Evolutionary conservation across 2,797 vertebrate species (phyloP).

Genomic region (Chelmon rostratus): DNA sequence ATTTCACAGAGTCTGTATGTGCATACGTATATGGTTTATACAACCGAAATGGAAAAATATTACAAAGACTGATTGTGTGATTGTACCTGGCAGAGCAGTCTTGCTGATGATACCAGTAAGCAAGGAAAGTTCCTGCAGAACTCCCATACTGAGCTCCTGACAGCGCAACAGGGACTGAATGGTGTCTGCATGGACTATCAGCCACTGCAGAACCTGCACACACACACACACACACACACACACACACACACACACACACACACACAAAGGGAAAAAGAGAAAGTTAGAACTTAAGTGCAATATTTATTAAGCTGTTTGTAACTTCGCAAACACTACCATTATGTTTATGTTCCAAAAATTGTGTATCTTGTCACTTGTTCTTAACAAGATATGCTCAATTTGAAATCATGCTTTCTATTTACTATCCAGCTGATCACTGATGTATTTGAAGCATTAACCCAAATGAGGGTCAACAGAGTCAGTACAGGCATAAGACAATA

Average conservation of each 20-base stretch:
- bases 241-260: no score
- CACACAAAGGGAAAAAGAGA: not conserved
- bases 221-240: not conserved
- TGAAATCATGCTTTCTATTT: not conserved
- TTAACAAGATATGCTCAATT: not conserved
- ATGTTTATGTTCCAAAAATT: not conserved
- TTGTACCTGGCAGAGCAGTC: slow-evolving; percentile 93
- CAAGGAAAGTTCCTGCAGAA: slow-evolving; percentile 92
- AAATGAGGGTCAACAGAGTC: not conserved
- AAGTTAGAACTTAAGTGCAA: not conserved
- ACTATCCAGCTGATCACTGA: not conserved
- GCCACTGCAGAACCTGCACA: slow-evolving; percentile 94
- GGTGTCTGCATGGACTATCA: slow-evolving; percentile 95
- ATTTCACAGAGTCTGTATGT: not conserved
- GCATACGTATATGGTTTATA: not conserved
- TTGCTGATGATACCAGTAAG: slow-evolving; percentile 98
- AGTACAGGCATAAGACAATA: not conserved
- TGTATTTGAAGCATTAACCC: not conserved
- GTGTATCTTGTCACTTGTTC: no score
- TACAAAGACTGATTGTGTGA: not conserved
- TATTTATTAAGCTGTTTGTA: not conserved
- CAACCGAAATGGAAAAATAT: not conserved
- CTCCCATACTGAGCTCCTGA: slow-evolving; percentile 91
- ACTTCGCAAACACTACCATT: not conserved
- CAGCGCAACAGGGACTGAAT: slow-evolving; percentile 94